A percentile compares a stretch with the other conserved stretches of the same genome.
Evolutionary conservation across 2,113 vertebrate genomes (phyloP).

Genomic region (Hemicordylus capensis): DNA sequence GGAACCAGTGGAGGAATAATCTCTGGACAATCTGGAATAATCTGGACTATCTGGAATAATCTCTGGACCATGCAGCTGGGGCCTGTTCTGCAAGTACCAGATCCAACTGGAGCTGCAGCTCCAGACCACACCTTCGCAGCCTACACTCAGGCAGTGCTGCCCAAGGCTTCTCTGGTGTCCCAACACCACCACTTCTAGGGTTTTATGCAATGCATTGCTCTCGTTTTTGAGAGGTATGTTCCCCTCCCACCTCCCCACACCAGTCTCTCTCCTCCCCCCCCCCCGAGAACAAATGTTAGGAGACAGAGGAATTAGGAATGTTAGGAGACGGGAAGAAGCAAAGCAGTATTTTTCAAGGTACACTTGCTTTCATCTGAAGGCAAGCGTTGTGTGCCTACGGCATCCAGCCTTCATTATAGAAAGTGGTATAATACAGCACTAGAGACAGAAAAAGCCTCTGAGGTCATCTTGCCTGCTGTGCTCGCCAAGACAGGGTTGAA

Average conservation of each 20-base stretch:
- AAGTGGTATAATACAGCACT: neutral
- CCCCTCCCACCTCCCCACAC: too few species aligned
- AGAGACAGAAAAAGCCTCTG: neutral
- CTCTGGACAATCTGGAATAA: too few species aligned
- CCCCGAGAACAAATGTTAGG: neutral
- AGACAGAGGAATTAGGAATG: neutral
- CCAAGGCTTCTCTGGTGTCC: neutral
- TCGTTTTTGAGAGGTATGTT: neutral
- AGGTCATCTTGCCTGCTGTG: neutral
- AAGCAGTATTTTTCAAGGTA: neutral
- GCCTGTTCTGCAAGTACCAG: too few species aligned
- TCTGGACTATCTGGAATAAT: too few species aligned
- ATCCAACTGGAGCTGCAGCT: neutral
- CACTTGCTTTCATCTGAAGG: neutral
- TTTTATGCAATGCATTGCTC: accelerated
- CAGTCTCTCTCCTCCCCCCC: too few species aligned
- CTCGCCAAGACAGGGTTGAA: neutral
- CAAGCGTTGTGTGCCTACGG: too few species aligned
- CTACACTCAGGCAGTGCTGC: neutral
- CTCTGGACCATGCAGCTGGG: too few species aligned
- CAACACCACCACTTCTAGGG: neutral
- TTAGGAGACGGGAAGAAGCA: too few species aligned
- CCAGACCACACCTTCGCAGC: neutral
- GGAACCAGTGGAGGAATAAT: too few species aligned
- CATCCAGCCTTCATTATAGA: neutral